Evolutionary conservation across 1,140 invertebrate species (phyloP).

Genomic region (Leptinotarsa lineolata): DNA sequence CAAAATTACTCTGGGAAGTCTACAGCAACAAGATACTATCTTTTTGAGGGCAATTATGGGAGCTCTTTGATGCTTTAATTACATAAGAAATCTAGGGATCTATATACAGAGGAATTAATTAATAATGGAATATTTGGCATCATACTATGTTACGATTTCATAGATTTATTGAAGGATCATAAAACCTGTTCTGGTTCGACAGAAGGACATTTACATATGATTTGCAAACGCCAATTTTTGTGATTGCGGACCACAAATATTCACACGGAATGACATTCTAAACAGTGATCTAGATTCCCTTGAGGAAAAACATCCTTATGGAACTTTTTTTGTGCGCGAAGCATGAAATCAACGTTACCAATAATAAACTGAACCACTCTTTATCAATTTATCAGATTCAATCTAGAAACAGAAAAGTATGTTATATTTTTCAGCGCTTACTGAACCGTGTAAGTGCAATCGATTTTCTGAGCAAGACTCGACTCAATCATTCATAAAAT

Average conservation of each 20-base stretch:
- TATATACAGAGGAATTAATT: too few relatives aligned
- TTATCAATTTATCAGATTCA: slow-evolving; percentile 18
- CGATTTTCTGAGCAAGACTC: slow-evolving; percentile 23
- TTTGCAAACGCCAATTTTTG: too few relatives aligned
- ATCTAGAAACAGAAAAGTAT: slow-evolving; percentile 16
- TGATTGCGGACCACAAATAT: neutral
- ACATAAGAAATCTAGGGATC: too few relatives aligned
- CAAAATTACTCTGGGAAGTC: too few relatives aligned
- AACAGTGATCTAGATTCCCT: neutral
- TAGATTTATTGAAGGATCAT: too few relatives aligned
- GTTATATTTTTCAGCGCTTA: slow-evolving; percentile 14
- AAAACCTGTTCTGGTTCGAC: too few relatives aligned
- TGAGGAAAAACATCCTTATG: neutral
- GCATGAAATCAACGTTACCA: neutral
- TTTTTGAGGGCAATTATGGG: too few relatives aligned
- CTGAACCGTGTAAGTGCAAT: slow-evolving; percentile 24
- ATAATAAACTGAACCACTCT: slow-evolving; percentile 18
- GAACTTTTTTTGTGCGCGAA: neutral
- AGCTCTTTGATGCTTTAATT: too few relatives aligned
- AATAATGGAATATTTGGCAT: too few relatives aligned
- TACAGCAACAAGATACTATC: too few relatives aligned
- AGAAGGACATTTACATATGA: too few relatives aligned
- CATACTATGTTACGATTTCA: too few relatives aligned
- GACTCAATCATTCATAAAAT: slow-evolving; percentile 26
- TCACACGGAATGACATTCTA: neutral